Evolutionary conservation across 2,888 invertebrate genomes (phyloP), one percentile per base, ranked within the genome.

Genomic region (Amphipoea lucens): DNA sequence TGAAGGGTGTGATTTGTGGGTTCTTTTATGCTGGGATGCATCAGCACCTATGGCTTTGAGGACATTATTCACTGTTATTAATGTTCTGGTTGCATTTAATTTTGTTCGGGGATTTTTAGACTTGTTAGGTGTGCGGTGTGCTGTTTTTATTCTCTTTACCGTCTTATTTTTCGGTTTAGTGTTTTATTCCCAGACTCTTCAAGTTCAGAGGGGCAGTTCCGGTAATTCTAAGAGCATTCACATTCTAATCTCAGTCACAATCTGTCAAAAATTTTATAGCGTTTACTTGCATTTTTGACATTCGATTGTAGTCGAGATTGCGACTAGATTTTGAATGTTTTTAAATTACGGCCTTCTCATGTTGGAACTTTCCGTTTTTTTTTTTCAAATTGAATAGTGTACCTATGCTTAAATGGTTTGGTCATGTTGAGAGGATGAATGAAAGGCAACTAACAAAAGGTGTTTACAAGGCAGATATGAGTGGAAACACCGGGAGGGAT

Each of bases 1-100:
- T 76, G 71, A 48, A 3, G 5, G 54, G 11, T 42, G 72, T 77
- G 82, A 74, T 81, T 84, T 76, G 81, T 81, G 72, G 70, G 5
- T 76, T 68, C 42, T 57, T 74, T 71, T 65, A 36, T 67, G 36
- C 63, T 74, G 17, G n/a, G 23, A 54, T 75, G 83, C 65, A 65
- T 75, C 45, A 72, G 57, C 66, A 60, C 29, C 14, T 54, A 17
- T 45, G 54, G 40, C 29, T 45, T 76, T 0, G 62, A 75, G 29
- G 45, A 20, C 23, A 40, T 81, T 68, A 40, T 62, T 36, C 51
- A 40, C 51, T 14, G 45, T 2, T 66, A 3, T 65, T 45, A 36
- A 76, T 36, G 14, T 0, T 45, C 12, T 17, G 6, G 6, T 77
- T 66, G 14, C n/a, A 45, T 36, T 66, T 74, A 6, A 6, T 63